Evolutionary conservation across 2,888 invertebrate species (phyloP).

Genomic region (Halocaridina rubra): DNA sequence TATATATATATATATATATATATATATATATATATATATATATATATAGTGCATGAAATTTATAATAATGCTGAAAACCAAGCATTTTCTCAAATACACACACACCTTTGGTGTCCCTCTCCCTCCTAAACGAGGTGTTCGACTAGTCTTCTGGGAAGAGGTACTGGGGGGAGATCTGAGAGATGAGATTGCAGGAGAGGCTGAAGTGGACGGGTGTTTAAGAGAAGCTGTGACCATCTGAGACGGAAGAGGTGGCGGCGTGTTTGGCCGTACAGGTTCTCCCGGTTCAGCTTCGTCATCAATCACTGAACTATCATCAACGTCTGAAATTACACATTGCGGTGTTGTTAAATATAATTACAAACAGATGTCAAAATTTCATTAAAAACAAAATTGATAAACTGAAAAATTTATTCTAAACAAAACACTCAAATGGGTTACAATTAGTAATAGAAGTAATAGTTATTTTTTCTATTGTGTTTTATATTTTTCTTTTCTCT

Average conservation of each 20-base stretch:
- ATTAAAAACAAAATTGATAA: too few relatives aligned
- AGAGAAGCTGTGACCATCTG: not conserved
- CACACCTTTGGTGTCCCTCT: not conserved
- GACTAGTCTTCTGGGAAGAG: constrained; percentile 1
- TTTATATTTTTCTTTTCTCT: too few relatives aligned
- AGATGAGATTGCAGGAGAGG: not conserved
- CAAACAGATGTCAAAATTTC: not conserved
- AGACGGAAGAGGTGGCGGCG: constrained; percentile 23
- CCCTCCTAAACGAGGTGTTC: not conserved
- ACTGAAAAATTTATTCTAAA: too few relatives aligned
- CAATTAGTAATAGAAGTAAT: too few relatives aligned
- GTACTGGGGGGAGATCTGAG: not conserved
- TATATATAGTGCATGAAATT: too few relatives aligned
- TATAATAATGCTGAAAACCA: too few relatives aligned
- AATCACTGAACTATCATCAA: constrained; percentile 59
- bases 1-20: too few relatives aligned
- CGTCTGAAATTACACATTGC: constrained; percentile 20
- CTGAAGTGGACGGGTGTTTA: not conserved
- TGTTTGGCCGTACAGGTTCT: constrained; percentile 56
- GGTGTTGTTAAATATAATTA: not conserved
- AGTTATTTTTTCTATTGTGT: too few relatives aligned
- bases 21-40: too few relatives aligned
- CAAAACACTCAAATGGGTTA: too few relatives aligned
- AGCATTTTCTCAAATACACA: too few relatives aligned
- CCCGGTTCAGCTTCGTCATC: constrained; percentile 58